phyloP scores from a whole-genome alignment of 2,113 vertebrate genomes.

The Glareola pratincola region DNA sequence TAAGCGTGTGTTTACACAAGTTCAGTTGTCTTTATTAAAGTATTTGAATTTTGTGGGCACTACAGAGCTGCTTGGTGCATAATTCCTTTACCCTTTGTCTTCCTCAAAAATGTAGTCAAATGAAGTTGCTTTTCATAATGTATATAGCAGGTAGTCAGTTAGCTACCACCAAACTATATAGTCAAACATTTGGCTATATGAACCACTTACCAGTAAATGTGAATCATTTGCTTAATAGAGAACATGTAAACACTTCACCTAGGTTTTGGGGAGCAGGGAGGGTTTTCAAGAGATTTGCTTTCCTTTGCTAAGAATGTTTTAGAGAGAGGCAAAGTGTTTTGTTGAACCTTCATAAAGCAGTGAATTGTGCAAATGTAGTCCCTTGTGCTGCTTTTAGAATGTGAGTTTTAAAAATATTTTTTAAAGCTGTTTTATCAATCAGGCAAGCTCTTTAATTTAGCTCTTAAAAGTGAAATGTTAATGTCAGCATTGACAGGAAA shows the following conservation, averaged over 20 bases:
- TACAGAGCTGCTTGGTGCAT: not conserved
- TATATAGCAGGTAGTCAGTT: not conserved
- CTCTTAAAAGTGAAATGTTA: not conserved
- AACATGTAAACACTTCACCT: not conserved
- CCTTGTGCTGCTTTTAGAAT: not conserved
- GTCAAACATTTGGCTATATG: not conserved
- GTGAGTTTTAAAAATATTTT: not conserved
- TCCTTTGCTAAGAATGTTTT: not conserved
- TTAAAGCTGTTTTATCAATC: not conserved
- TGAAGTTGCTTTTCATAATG: not conserved
- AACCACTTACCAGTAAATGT: accelerated
- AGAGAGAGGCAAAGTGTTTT: not conserved
- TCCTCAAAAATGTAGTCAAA: not conserved
- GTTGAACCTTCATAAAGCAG: not conserved
- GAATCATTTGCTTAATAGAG: not conserved
- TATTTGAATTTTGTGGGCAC: not conserved
- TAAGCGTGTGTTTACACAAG: not conserved
- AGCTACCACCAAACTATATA: not conserved
- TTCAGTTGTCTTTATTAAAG: not conserved
- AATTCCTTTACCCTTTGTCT: not conserved
- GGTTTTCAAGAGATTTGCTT: not conserved
- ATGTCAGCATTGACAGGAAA: not conserved
- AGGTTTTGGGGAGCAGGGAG: not conserved
- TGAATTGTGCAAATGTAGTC: not conserved
- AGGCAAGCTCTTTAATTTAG: not conserved